Percentiles rank a stretch among this genome's conserved stretches.
Conservation (phyloP, 64 coral and sea anemone genomes). For the Stichodactyla helianthus region DNA sequence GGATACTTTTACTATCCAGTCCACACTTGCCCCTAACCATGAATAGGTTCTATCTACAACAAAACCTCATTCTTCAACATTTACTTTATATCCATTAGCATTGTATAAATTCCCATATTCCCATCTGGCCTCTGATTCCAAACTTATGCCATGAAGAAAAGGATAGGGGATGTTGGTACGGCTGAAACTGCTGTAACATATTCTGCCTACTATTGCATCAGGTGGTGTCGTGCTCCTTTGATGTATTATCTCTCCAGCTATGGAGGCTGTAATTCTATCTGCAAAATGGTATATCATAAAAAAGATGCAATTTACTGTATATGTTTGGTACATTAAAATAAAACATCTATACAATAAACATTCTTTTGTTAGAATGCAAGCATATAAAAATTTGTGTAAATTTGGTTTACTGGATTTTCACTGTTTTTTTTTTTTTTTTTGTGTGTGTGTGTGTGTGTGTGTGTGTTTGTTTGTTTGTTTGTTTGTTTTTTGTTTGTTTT, state of each 20-base stretch:
- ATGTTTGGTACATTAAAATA: neutral
- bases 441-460: too few relatives aligned
- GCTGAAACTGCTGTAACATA: neutral
- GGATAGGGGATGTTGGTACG: neutral
- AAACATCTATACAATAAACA: neutral
- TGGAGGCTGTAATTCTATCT: conserved; percentile 9
- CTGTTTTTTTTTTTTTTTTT: too few relatives aligned
- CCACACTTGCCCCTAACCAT: conserved; percentile 41
- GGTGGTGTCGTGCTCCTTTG: neutral
- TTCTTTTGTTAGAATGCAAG: neutral
- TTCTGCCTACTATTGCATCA: conserved; percentile 7
- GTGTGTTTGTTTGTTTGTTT: too few relatives aligned
- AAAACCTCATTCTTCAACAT: conserved; percentile 3
- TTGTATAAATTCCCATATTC: conserved; percentile 10
- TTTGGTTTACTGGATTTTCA: too few relatives aligned
- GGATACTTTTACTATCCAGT: conserved; percentile 6
- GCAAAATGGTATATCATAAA: neutral
- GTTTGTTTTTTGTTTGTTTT: too few relatives aligned
- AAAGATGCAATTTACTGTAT: too few relatives aligned
- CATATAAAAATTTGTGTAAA: neutral
- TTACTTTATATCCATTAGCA: neutral
- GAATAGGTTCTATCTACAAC: conserved; percentile 16
- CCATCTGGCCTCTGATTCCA: neutral
- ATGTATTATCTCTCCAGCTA: neutral
- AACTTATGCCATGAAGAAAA: neutral